Percentiles rank a stretch among this genome's conserved stretches.
These are phyloP conservation scores for Coreoperca whiteheadi DNA, from an alignment of 2,113 vertebrate species.

Conservation along the genomic window DNA sequence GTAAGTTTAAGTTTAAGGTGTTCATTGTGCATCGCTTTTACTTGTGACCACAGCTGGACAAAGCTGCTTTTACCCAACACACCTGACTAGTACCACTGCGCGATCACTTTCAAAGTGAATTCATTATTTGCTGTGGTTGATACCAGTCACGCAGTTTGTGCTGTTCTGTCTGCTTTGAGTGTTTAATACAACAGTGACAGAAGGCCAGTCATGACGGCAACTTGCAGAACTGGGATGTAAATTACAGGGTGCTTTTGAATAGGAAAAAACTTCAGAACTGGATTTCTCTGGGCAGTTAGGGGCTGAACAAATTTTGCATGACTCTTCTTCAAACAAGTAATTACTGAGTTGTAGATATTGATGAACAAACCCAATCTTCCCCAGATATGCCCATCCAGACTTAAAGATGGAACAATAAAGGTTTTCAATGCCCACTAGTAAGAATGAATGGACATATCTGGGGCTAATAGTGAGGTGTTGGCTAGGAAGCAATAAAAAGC, in stretches of 20 bases:
- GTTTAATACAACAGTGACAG: background rate
- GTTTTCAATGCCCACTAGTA: too few species aligned
- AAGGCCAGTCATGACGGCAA: background rate
- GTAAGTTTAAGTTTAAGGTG: too few species aligned
- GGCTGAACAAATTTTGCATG: background rate
- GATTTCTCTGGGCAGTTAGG: background rate
- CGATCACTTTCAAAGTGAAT: background rate
- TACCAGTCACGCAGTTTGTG: background rate
- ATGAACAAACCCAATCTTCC: slow-evolving; percentile 34
- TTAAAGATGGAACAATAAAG: too few species aligned
- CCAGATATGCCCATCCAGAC: slow-evolving; percentile 34
- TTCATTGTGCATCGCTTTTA: background rate
- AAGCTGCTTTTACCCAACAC: background rate
- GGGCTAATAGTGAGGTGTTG: slow-evolving; percentile 16
- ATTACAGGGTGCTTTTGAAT: background rate
- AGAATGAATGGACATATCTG: too few species aligned
- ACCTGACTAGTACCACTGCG: background rate
- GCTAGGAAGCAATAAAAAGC: slow-evolving; percentile 27
- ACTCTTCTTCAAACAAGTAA: slow-evolving; percentile 39
- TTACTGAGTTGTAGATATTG: slow-evolving; percentile 51
- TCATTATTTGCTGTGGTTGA: background rate
- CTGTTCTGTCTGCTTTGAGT: background rate
- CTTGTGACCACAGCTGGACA: background rate
- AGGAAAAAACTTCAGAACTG: background rate
- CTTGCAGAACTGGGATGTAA: background rate